Base-by-base conservation (phyloP, 2,888 invertebrate genomes). In the Vanessa cardui region DNA sequence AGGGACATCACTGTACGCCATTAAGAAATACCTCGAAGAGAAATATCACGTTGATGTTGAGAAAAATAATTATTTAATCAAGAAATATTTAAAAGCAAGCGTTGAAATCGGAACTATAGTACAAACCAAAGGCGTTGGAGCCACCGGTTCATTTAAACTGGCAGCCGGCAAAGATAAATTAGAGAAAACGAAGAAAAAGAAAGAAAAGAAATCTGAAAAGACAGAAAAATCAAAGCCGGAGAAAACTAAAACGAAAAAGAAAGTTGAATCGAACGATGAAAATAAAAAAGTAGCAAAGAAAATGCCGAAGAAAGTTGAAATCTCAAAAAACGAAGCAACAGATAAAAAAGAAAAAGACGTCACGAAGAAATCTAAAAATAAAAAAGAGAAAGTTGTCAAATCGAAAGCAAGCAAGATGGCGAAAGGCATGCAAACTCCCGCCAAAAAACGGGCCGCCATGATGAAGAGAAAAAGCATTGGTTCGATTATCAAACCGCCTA, bases 391-490 rank as follows among this genome's bases (percentile, higher is more conserved):
- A 71, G 2, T 21, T 3, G 64, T 72, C 46, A 70, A 77, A 56
- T 26, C 15, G n/a, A 67, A 69, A 60, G 20, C 56, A 15, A 52
- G 15, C 52, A 52, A 52, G 26, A 56, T 56, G 60, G 31, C 52
- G 8, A 74, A 72, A 66, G 39, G 45, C 12, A 66, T 56, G 54
- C 71, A 77, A 58, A 82, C 86, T 67, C 84, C 87, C n/a, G 54
- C 78, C 39, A 86, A 89, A 74, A 89, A 86, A 70, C 77, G 76
- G 6, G 70, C 73, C 0, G 74, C 74, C 52, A 81, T 87, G 75
- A 81, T 83, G 76, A 89, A 84, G 68, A 76, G 91, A 26, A 91
- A 87, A 73, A 91, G 90, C 21, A 83, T 89, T 0, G 90, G 90
- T 0, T 85, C 88, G 0, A 88, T 91, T 0, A 88, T 89, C 45